Base-by-base conservation (phyloP, 2,113 vertebrate species). In the Nibea albiflora region DNA sequence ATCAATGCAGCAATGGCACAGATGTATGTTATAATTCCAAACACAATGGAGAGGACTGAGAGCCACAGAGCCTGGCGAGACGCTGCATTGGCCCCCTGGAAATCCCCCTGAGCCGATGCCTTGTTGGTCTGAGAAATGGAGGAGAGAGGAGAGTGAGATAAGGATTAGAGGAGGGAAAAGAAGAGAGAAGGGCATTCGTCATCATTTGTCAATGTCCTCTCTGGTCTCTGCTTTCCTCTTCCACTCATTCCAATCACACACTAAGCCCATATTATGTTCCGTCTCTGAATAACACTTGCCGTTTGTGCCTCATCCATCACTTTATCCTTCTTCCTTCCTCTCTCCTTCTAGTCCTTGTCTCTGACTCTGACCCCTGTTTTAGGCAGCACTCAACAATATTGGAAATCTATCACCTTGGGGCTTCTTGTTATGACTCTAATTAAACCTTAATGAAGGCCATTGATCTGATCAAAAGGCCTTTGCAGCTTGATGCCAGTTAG, bases 11-110 rank as follows among this genome's bases (percentile, higher is more conserved):
- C 94, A 76, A 96, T 93, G 57, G 96, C 96, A 0, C 96, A 96
- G 15, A 94, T 90, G 80, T 98, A 97, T 0, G 94, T 97, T 66
- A 97, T 95, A 89, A 97, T 93, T 12, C 96, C 97, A 12, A 97
- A 95, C 78, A 96, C 93, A 35, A 98, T 91, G 50, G 97, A 96
- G 31, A 97, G 92, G 85, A 96, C 94, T 0, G 97, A 97, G 77
- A 97, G 94, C 93, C 96, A 95, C 69, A 97, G 96, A 56, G 97
- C 95, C 65, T 95, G 95, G 69, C 95, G 94, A 17, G 97, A 97
- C 0, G 97, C 95, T 0, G 95, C 91, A 66, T 90, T 96, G 44
- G 97, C 96, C 22, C 94, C 94, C 71, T 95, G 95, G 85, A 96
- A 92, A 83, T 97, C 96, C 22, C 96, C 97, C 89, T 96, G 90